These are phyloP conservation scores for Spheniscus mendiculus DNA, from an alignment of 2,113 vertebrate genomes.

Conservation along the genomic window DNA sequence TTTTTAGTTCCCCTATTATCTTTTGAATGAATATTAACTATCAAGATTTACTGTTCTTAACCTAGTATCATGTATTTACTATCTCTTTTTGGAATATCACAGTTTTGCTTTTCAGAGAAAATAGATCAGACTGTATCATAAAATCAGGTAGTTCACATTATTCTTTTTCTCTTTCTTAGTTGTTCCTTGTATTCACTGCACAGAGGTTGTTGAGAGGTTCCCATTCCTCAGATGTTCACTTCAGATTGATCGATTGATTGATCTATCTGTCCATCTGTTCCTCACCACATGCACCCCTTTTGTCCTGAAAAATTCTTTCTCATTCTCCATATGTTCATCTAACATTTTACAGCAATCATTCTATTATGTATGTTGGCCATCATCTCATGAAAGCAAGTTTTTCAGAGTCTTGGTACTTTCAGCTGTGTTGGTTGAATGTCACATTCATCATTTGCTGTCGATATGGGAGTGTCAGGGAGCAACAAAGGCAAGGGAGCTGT, in stretches of 20 bases:
- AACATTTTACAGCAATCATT: not conserved
- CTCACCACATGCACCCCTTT: not conserved
- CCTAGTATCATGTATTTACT: not conserved
- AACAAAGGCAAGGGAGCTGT: not conserved
- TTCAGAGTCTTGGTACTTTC: not conserved
- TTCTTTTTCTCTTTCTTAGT: not conserved
- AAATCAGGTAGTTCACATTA: not conserved
- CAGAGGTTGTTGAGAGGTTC: not conserved
- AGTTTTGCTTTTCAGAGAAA: not conserved
- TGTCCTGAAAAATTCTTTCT: not conserved
- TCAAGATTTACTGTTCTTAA: not conserved
- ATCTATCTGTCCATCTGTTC: not conserved
- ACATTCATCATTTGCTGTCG: not conserved
- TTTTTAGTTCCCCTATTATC: not conserved
- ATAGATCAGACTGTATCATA: not conserved
- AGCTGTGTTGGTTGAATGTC: not conserved
- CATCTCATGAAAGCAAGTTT: not conserved
- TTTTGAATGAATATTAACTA: not conserved
- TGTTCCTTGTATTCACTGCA: not conserved
- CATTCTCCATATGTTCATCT: not conserved
- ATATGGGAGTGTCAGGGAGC: not conserved
- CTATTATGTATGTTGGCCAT: not conserved
- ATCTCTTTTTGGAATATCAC: not conserved
- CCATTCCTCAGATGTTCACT: not conserved
- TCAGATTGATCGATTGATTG: accelerated